Evolutionary conservation across 92 coral and sea anemone genomes (phyloP).

Genomic region (Epizoanthus stellaris): DNA sequence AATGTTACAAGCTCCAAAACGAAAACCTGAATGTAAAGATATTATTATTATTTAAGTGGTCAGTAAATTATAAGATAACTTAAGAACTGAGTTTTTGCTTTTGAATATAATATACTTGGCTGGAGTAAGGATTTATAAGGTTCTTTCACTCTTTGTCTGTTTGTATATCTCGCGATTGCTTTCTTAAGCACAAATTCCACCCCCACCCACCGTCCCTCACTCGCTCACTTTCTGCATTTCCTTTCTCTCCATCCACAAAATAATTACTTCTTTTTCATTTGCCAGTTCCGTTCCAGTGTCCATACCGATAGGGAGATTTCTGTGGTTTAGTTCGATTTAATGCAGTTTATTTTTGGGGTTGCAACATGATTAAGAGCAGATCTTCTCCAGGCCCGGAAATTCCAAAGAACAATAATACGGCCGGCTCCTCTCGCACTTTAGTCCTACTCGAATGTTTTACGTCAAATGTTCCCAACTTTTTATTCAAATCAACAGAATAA

Average conservation of each 20-base stretch:
- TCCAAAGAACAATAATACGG: not conserved
- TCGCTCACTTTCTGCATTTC: not conserved
- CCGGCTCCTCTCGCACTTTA: not conserved
- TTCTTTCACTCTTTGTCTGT: no score
- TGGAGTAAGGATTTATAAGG: not conserved
- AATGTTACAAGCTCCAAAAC: slow-evolving; percentile 22
- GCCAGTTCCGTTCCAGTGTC: no score
- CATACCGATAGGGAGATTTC: not conserved
- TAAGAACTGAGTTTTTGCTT: not conserved
- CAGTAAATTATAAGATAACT: slow-evolving; percentile 19
- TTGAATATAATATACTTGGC: not conserved
- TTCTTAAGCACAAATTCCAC: no score
- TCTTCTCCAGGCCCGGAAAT: slow-evolving; percentile 18
- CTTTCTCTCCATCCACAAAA: not conserved
- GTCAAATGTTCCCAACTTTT: not conserved
- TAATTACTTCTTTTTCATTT: not conserved
- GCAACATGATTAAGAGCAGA: not conserved
- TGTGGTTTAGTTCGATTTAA: not conserved
- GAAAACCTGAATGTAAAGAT: slow-evolving; percentile 21
- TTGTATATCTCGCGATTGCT: no score
- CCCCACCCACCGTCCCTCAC: no score
- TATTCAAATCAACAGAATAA: not conserved
- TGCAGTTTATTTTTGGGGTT: not conserved
- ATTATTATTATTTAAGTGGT: slow-evolving; percentile 16
- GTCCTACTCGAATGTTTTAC: not conserved